Evolutionary conservation across 1,140 invertebrate genomes (phyloP).

Genomic region (Platorchestia sp.): DNA sequence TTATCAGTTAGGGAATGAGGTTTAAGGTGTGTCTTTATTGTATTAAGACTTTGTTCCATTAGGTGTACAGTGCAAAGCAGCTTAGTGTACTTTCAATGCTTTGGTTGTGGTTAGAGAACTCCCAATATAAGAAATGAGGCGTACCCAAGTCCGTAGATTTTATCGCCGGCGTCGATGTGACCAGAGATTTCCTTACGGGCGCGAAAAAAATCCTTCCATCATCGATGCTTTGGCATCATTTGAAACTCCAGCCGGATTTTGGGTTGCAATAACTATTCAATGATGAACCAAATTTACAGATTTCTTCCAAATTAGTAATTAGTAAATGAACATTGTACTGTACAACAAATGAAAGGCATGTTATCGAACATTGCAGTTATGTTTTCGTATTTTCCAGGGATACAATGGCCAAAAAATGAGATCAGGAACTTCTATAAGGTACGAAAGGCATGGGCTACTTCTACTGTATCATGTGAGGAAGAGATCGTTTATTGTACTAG

Average conservation of each 20-base stretch:
- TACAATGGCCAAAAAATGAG: not conserved
- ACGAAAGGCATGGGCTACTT: not conserved
- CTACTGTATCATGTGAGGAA: too few relatives aligned
- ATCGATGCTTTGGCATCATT: not conserved
- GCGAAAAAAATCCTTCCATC: too few relatives aligned
- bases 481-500: not conserved
- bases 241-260: not conserved
- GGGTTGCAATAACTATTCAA: not conserved
- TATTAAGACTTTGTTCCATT: not conserved
- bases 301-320: not conserved
- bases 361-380: not conserved
- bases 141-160: not conserved
- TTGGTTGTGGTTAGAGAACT: not conserved
- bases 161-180: not conserved
- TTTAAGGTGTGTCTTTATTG: not conserved
- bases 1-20: not conserved
- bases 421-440: not conserved
- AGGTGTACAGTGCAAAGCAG: not conserved
- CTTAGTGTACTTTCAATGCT: not conserved
- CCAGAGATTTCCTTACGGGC: not conserved
- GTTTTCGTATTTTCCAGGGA: too few relatives aligned
- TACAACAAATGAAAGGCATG: not conserved
- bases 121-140: not conserved
- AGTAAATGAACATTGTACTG: not conserved
- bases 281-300: not conserved